Evolutionary conservation across 2,797 vertebrate genomes (phyloP).

Genomic region (Cuniculus paca): DNA sequence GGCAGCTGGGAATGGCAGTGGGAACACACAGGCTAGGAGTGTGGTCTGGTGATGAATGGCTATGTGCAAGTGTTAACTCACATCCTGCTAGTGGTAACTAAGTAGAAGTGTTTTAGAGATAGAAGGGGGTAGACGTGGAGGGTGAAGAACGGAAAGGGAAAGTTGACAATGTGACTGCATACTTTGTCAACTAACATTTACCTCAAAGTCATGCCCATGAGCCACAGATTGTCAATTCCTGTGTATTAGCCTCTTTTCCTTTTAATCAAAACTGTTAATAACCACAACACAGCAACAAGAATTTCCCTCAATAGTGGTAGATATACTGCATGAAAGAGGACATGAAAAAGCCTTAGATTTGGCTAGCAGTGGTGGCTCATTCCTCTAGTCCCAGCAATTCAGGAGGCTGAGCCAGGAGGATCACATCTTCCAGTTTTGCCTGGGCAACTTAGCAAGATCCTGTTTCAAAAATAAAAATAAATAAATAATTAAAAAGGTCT

Average conservation of each 20-base stretch:
- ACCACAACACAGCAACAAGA: not conserved
- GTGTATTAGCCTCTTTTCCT: constrained; percentile 42
- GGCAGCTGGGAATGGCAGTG: not conserved
- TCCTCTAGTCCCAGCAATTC: not conserved
- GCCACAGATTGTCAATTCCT: not conserved
- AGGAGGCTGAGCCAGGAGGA: not conserved
- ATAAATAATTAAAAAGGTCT: not conserved
- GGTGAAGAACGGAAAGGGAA: not conserved
- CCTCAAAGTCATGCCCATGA: not conserved
- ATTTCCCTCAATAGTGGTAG: not conserved
- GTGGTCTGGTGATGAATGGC: not conserved
- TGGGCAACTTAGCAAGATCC: not conserved
- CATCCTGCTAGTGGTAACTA: not conserved
- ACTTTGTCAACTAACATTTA: constrained; percentile 1
- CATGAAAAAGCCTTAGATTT: not conserved
- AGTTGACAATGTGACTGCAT: not conserved
- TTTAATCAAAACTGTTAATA: constrained; percentile 32
- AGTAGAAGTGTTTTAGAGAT: not conserved
- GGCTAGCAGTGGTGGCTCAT: not conserved
- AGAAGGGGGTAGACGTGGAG: not conserved
- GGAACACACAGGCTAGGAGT: not conserved
- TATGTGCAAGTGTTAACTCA: not conserved
- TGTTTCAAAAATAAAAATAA: not conserved
- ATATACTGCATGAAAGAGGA: not conserved
- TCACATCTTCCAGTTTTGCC: not conserved